Conservation (phyloP, 2,888 invertebrate genomes). For the Rhopalosiphum nymphaeae region DNA sequence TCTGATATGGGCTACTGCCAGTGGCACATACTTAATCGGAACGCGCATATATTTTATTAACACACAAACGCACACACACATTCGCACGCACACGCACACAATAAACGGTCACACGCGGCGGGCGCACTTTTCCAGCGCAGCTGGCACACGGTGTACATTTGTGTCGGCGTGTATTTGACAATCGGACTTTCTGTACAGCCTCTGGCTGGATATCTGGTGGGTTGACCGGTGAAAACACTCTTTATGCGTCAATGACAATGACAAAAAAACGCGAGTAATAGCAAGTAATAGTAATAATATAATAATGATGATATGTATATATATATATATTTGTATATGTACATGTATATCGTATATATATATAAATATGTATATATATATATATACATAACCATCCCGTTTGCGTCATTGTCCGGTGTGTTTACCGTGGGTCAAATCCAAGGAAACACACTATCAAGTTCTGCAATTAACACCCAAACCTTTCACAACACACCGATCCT, state of each 20-base stretch:
- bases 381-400: not conserved
- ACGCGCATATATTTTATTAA: not conserved
- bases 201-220: constrained; percentile 10
- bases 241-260: not conserved
- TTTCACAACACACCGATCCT: not conserved
- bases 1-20: not conserved
- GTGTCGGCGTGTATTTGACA: constrained; percentile 36
- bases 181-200: not conserved
- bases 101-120: not conserved
- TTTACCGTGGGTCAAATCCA: not conserved
- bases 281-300: not conserved
- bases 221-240: not conserved
- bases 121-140: not conserved
- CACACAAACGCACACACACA: not conserved
- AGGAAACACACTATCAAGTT: constrained; percentile 9
- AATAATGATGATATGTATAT: too few relatives aligned
- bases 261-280: not conserved
- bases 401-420: constrained; percentile 1
- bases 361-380: too few relatives aligned
- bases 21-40: constrained; percentile 38
- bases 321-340: too few relatives aligned
- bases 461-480: constrained; percentile 11
- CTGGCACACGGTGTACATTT: not conserved
- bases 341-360: too few relatives aligned
- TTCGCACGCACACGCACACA: not conserved